These are phyloP conservation scores for Polia nebulosa DNA, from an alignment of 2,888 invertebrate genomes.

Conservation along the genomic window DNA sequence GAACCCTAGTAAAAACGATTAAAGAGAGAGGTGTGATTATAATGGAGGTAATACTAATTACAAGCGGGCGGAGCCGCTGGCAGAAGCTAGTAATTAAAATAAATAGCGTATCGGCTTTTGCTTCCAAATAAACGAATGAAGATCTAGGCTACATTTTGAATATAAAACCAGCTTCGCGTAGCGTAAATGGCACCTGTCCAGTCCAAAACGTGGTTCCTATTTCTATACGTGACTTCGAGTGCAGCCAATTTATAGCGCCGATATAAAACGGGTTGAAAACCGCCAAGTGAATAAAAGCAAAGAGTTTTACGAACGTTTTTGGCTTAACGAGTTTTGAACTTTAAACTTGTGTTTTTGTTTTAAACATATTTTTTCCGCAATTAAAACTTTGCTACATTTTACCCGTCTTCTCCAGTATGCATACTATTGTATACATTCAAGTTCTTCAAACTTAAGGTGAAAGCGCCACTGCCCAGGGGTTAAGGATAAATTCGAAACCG, in stretches of 20 bases:
- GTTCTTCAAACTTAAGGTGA: no score
- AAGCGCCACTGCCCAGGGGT: no score
- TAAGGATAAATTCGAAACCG: no score
- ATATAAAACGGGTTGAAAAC: constrained; percentile 22
- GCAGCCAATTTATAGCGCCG: constrained; percentile 36
- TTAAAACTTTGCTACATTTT: neutral
- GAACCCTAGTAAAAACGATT: no score
- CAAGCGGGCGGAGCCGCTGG: no score
- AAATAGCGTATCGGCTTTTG: neutral
- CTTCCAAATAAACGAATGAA: constrained; percentile 23
- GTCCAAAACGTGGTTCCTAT: constrained; percentile 43
- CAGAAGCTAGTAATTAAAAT: constrained; percentile 11
- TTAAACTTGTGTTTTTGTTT: neutral
- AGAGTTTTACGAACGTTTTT: constrained; percentile 25
- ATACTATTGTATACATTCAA: no score
- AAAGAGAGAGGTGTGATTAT: no score
- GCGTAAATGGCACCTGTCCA: constrained; percentile 42
- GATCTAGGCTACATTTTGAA: constrained; percentile 29
- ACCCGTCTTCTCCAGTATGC: no score
- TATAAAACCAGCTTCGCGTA: constrained; percentile 25
- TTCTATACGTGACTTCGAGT: constrained; percentile 41
- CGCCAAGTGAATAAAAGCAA: constrained; percentile 5
- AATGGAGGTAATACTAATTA: no score
- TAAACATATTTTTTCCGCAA: neutral
- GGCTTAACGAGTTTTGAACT: neutral